These are phyloP conservation scores for Sardinella longiceps DNA, from an alignment of 2,797 vertebrate genomes.

Conservation along the genomic window DNA sequence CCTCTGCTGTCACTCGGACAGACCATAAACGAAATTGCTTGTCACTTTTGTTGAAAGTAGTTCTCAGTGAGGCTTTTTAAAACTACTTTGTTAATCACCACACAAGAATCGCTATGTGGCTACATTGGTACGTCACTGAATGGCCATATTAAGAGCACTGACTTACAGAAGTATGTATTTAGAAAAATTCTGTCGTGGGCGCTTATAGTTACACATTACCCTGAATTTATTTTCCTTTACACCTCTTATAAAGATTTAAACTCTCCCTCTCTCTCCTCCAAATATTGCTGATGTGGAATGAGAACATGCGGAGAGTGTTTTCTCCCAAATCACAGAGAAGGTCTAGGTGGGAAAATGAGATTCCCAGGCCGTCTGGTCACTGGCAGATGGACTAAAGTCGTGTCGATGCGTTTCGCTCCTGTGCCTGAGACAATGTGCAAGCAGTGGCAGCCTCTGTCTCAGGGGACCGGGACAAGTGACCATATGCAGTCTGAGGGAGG, in stretches of 20 bases:
- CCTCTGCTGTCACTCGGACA: conserved; percentile 10
- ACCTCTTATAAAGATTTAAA: no score
- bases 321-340: not conserved
- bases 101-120: not conserved
- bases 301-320: not conserved
- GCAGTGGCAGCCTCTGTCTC: conserved; percentile 1
- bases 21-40: not conserved
- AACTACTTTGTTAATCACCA: not conserved
- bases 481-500: conserved; percentile 24
- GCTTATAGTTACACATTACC: no score
- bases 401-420: conserved; percentile 10
- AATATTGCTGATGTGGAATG: not conserved
- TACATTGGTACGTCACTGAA: not conserved
- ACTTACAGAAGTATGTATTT: no score
- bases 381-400: conserved; percentile 11
- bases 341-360: not conserved
- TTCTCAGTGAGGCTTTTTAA: not conserved
- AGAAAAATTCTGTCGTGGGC: no score
- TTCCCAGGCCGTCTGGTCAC: conserved; percentile 13
- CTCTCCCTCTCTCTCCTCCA: no score
- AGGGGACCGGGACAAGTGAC: conserved; percentile 1
- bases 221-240: no score
- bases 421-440: conserved; percentile 11
- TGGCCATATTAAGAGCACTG: no score
- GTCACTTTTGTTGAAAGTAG: not conserved